phyloP scores from a whole-genome alignment of 2,888 invertebrate species.

The Dilophus febrilis region DNA sequence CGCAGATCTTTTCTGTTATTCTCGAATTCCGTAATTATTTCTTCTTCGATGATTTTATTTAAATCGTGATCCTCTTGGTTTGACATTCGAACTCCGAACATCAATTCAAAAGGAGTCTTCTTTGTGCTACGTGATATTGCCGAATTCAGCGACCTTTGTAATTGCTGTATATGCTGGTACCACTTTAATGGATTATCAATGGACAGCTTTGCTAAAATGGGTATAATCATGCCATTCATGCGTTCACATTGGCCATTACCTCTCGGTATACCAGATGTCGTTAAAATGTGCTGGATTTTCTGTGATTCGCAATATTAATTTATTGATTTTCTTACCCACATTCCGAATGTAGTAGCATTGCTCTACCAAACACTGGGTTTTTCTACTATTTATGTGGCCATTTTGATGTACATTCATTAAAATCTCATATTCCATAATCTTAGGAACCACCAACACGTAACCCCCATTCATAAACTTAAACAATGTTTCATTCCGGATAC shows the following conservation, averaged over 20 bases:
- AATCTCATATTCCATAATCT: no score
- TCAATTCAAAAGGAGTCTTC: neutral
- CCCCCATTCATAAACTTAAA: no score
- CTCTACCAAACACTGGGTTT: no score
- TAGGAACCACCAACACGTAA: no score
- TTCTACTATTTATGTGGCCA: no score
- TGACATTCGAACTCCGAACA: neutral
- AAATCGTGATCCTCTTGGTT: neutral
- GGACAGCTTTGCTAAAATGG: neutral
- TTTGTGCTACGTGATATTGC: no score
- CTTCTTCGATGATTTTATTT: neutral
- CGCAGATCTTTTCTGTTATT: neutral
- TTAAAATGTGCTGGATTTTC: slow-evolving; percentile 6
- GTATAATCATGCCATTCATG: neutral
- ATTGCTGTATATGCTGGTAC: neutral
- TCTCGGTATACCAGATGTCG: slow-evolving; percentile 3
- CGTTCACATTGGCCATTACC: slow-evolving; percentile 8
- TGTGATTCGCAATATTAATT: no score
- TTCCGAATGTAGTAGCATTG: no score
- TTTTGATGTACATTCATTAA: no score
- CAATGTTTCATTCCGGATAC: no score
- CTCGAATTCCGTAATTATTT: neutral
- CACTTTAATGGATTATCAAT: neutral
- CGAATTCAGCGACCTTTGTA: neutral
- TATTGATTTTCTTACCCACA: no score